Evolutionary conservation across 2,888 invertebrate genomes (phyloP), one percentile per base, ranked within the genome.

Genomic region (Hirudinaria manillensis): DNA sequence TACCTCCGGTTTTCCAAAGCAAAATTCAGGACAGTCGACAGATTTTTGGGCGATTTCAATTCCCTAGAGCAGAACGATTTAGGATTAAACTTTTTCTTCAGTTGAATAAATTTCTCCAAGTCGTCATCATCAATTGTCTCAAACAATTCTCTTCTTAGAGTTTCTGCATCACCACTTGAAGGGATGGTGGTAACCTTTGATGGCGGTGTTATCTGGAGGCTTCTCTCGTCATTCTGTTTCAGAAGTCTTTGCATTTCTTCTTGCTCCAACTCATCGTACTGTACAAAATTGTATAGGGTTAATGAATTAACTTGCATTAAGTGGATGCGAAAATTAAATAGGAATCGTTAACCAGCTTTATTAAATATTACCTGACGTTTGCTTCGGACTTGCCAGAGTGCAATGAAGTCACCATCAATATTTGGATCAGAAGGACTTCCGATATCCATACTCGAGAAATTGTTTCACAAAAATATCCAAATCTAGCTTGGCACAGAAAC

Each of bases 401-500:
- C 80, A 21, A 81, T 80, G 76, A 81, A 83, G 77, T 83, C 83
- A 0, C 83, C 83, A 78, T 83, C 83, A 34, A 78, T 38, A 51
- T 78, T 78, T n/a, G 76, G 76, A 38, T 77, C 78, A 7, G 72
- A 65, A 16, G 65, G 36, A 32, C 67, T 72, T 4, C 36, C 74
- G 6, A 36, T 36, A 24, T 76, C 70, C 72, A 67, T 72, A 13
- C 29, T 45, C 45, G 45, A 45, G 10, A 45, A 45, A 45, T 16
- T 45, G 45, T 45, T 45, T 45, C 13, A 45, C 45, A 45, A 45
- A 45, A 45, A 45, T 45, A 16, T 45, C 45, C 3, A 45, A 45
- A 10, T 10, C 45, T 6, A 38, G 45, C 16, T 45, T 45, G 4
- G 45, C 10, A 45, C 45, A 45, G 10, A 45, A 6, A 45, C 16